phyloP scores from a whole-genome alignment of 2,113 vertebrate species.

The Cephalopholis sonnerati region DNA sequence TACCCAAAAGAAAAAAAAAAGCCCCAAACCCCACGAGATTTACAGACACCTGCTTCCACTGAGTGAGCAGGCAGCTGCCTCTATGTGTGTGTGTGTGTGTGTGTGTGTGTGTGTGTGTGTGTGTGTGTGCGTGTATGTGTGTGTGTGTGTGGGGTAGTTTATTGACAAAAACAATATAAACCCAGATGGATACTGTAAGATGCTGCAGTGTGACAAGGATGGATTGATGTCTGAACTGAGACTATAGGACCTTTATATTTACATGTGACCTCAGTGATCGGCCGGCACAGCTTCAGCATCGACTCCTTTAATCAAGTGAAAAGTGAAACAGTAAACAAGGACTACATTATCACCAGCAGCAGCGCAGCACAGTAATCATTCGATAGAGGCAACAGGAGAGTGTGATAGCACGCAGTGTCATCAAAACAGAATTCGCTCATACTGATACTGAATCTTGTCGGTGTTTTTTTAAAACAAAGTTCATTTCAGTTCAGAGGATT shows the following conservation, averaged over 20 bases:
- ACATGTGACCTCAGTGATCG: not conserved
- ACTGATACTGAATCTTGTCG: not conserved
- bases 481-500: conserved; percentile 8
- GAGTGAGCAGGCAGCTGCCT: conserved; percentile 70
- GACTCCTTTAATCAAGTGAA: conserved; percentile 15
- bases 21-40: conserved; percentile 77
- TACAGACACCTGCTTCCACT: conserved; percentile 81
- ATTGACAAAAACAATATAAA: conserved; percentile 75
- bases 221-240: not conserved
- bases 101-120: conserved; percentile 43
- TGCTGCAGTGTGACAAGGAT: not conserved
- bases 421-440: conserved; percentile 5
- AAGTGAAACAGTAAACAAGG: not conserved
- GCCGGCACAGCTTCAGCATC: not conserved
- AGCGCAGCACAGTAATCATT: conserved; percentile 4
- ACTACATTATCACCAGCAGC: conserved; percentile 21
- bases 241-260: not conserved
- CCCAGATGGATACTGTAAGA: conserved; percentile 54
- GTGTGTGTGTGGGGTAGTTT: conserved; percentile 41
- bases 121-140: conserved; percentile 43
- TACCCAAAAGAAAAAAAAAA: conserved; percentile 50
- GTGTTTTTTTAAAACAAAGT: not conserved
- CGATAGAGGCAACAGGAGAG: not conserved
- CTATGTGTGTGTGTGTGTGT: conserved; percentile 45
- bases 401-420: conserved; percentile 22